Evolutionary conservation across 1,140 invertebrate species (phyloP), one percentile per base, ranked within the genome.

Genomic region (Drosophila watanabei): DNA sequence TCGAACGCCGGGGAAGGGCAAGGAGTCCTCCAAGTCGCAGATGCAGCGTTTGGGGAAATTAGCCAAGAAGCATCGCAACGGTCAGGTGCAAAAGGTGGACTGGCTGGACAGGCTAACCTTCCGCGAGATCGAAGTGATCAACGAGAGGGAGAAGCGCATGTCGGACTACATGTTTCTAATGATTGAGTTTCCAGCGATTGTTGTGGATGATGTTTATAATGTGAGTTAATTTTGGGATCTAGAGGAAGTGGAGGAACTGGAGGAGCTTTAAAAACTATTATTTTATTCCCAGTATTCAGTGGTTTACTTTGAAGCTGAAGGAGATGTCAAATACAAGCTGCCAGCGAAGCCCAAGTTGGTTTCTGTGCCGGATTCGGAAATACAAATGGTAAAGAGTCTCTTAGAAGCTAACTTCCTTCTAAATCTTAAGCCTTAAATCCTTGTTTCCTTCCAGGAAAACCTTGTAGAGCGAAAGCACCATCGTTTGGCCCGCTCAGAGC

Each of bases 31-130:
- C 14, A 97, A 97, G 92, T 97, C 98, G 75, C 97, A 98, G 90
- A 98, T 98, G 97, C 97, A 97, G 82, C 94, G 97, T 51, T 94
- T 99, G 1, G 96, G 97, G 0, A 99, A 99, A 92, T 94, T 99
- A 33, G 97, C 97, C 1, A 99, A 99, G 93, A 98, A 98, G 90
- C 98, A 99, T 93, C 94, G 97, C 63, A 98, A 98, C 94, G 98
- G 98, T 13, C 98, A 99, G 91, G 97, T 99, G 92, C 96, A 96
- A 37, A 98, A 98, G 94, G 96, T 99, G 33, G 98, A 99, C 93
- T 99, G 99, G 99, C 93, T 99, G 43, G 99, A 99, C 94, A 95
- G 98, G 78, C 94, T 99, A 43, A 98, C 98, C 10, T 99, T 99
- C 93, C 94, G 98, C 37, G 98, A 99, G 94, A 98, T 99, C 56